These are phyloP conservation scores for Chydorus sphaericus DNA, from an alignment of 2,888 invertebrate species.

Conservation along the genomic window DNA sequence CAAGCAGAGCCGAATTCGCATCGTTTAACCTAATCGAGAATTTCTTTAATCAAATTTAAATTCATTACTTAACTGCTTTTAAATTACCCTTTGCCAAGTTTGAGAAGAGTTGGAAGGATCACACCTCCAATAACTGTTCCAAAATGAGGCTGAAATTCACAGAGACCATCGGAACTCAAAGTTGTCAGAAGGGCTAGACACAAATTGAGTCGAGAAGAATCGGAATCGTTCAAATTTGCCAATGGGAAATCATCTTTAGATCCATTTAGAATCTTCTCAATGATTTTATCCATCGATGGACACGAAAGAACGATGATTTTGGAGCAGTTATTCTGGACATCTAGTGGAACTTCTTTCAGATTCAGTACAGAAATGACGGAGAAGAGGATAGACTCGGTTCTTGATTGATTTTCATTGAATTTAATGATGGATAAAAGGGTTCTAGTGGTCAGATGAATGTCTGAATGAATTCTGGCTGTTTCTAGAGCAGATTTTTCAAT, in stretches of 20 bases:
- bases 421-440: neutral
- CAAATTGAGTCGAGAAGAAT: neutral
- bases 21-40: neutral
- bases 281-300: neutral
- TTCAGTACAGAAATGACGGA: neutral
- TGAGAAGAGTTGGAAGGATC: neutral
- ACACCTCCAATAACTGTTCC: neutral
- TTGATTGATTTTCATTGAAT: neutral
- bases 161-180: neutral
- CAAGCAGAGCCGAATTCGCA: neutral
- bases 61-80: too few relatives aligned
- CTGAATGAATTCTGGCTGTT: neutral
- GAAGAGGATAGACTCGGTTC: neutral
- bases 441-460: neutral
- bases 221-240: neutral
- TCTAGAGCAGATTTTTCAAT: neutral
- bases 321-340: neutral
- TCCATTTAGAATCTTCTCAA: neutral
- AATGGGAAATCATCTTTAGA: neutral
- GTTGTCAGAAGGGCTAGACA: neutral
- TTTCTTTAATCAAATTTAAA: neutral
- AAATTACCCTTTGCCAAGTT: neutral
- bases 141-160: neutral
- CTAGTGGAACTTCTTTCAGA: neutral
- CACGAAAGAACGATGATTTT: neutral